These are phyloP conservation scores for Notarius lentiginosus DNA, from an alignment of 2,113 vertebrate genomes.

Conservation along the genomic window DNA sequence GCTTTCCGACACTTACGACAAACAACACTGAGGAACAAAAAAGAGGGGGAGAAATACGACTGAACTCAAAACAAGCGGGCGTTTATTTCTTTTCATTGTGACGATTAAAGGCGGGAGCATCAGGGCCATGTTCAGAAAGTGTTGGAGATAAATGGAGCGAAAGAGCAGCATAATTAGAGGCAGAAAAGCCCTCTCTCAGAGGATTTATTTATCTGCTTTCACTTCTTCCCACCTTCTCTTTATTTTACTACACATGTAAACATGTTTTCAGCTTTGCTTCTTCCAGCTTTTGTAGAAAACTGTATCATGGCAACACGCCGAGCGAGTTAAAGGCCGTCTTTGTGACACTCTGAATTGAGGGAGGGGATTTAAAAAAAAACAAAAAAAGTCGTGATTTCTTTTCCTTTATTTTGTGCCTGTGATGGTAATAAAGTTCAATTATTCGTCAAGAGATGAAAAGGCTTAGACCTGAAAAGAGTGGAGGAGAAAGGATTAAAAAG, in stretches of 20 bases:
- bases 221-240: conserved; percentile 1
- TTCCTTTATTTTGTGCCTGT: not conserved
- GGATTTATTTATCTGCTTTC: conserved; percentile 27
- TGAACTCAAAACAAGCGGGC: not conserved
- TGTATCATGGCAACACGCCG: conserved; percentile 51
- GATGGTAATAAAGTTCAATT: not conserved
- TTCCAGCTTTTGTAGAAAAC: not conserved
- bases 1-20: not conserved
- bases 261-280: conserved; percentile 22
- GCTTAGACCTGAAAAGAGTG: not conserved
- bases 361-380: not conserved
- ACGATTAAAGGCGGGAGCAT: not conserved
- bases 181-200: conserved; percentile 15
- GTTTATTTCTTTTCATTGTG: not conserved
- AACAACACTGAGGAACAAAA: not conserved
- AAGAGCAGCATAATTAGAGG: conserved; percentile 28
- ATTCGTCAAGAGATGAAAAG: not conserved
- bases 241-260: conserved; percentile 17
- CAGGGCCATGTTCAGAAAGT: not conserved
- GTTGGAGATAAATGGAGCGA: not conserved
- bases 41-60: not conserved
- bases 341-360: conserved; percentile 40
- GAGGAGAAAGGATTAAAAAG: not conserved
- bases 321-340: conserved; percentile 32
- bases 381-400: not conserved